These are phyloP conservation scores for Pipistrellus pygmaeus DNA, from an alignment of 2,797 vertebrate species.

Conservation along the genomic window DNA sequence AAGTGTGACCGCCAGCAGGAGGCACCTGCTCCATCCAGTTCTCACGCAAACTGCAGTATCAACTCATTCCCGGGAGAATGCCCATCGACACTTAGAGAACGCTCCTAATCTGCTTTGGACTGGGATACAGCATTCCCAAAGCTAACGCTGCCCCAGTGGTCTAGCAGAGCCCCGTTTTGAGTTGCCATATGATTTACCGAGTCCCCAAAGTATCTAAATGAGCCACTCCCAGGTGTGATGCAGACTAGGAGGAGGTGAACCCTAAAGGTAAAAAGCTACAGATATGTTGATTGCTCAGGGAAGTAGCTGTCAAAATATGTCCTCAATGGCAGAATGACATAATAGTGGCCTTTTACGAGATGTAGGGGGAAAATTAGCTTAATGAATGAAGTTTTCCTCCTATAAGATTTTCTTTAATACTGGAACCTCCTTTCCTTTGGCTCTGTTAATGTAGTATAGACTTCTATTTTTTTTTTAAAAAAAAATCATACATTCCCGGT, in stretches of 20 bases:
- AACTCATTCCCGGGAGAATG: background rate
- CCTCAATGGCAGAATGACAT: background rate
- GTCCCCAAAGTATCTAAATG: background rate
- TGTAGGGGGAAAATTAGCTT: background rate
- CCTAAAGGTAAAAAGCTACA: background rate
- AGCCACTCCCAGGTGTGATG: background rate
- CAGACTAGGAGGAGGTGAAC: background rate
- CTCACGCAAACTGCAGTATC: background rate
- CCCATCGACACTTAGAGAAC: background rate
- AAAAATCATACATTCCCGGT: background rate
- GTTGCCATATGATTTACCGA: background rate
- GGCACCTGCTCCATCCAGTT: background rate
- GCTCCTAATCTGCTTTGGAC: background rate
- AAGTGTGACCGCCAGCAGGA: background rate
- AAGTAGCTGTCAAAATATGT: background rate
- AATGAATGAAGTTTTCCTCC: conserved; percentile 11
- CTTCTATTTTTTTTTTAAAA: conserved; percentile 10
- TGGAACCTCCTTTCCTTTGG: background rate
- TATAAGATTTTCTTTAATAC: background rate
- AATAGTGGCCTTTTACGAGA: background rate
- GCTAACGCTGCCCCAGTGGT: too few species aligned
- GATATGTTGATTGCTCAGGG: background rate
- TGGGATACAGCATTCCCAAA: background rate
- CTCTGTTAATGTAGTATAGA: background rate
- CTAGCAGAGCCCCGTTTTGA: background rate